phyloP scores from a whole-genome alignment of 1,140 invertebrate genomes.

The Saccostrea cuccullata region DNA sequence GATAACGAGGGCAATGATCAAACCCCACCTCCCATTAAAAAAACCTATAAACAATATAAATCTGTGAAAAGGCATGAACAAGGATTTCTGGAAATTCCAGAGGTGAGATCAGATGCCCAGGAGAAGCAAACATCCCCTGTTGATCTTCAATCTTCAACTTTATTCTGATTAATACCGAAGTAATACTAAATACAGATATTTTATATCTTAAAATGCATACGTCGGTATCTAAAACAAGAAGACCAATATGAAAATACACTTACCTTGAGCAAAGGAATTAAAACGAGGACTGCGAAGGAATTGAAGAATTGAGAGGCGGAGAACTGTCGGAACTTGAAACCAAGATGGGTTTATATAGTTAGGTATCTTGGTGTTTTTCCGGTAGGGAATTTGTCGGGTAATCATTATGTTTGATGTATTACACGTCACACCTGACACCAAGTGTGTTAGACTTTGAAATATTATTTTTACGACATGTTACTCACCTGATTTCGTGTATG shows the following conservation, averaged over 20 bases:
- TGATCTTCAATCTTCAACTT: no score
- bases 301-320: not conserved
- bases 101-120: no score
- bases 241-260: not conserved
- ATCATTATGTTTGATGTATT: not conserved
- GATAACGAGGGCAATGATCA: no score
- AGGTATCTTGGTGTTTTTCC: not conserved
- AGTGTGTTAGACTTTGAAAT: not conserved
- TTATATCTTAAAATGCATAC: no score
- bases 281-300: not conserved
- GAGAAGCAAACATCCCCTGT: no score
- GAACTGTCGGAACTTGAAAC: not conserved
- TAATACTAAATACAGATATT: no score
- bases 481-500: not conserved
- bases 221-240: no score
- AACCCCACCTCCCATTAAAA: no score
- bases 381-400: not conserved
- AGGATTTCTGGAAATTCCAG: no score
- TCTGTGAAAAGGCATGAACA: no score
- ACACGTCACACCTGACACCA: not conserved
- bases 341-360: not conserved
- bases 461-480: constrained; percentile 2
- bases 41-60: no score
- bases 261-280: not conserved
- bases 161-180: no score